Evolutionary conservation across 2,113 vertebrate genomes (phyloP).

Genomic region (Peromyscus leucopus): DNA sequence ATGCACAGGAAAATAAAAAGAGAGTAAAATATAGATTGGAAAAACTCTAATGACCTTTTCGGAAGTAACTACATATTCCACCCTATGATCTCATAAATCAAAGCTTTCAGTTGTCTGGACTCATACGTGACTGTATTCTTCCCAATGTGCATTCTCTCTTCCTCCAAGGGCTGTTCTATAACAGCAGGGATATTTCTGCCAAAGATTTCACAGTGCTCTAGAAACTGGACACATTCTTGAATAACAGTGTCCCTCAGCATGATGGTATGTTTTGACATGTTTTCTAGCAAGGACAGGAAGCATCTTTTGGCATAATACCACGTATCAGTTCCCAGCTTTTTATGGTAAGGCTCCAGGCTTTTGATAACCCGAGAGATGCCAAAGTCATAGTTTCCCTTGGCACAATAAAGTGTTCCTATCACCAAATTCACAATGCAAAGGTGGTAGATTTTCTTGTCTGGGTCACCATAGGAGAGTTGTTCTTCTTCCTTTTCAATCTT

Average conservation of each 20-base stretch:
- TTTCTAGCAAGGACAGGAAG: constrained; percentile 97
- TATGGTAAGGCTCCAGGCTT: constrained; percentile 95
- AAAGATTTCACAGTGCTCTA: constrained; percentile 95
- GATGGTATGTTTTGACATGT: constrained; percentile 97
- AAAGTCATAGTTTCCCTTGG: constrained; percentile 97
- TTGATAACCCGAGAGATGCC: constrained; percentile 96
- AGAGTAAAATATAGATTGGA: background rate
- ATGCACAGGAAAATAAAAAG: background rate
- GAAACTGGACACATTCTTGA: constrained; percentile 95
- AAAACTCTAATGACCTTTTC: background rate
- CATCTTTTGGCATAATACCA: constrained; percentile 99
- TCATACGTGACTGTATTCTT: constrained; percentile 97
- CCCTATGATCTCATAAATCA: constrained; percentile 87
- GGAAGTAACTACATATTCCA: constrained; percentile 89
- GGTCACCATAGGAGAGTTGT: constrained; percentile 93
- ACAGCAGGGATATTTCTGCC: constrained; percentile 89
- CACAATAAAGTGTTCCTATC: constrained; percentile 98
- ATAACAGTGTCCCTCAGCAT: constrained; percentile 92
- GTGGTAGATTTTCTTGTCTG: constrained; percentile 96
- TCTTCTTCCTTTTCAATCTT: constrained; percentile 98
- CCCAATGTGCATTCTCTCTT: constrained; percentile 92
- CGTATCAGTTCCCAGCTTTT: constrained; percentile 97
- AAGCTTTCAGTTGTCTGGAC: constrained; percentile 92
- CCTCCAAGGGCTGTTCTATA: constrained; percentile 87
- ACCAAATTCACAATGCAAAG: constrained; percentile 98